A percentile compares a stretch with the other conserved stretches of the same genome.
Evolutionary conservation across 1,140 invertebrate genomes (phyloP).

Genomic region (Ladona fulva): DNA sequence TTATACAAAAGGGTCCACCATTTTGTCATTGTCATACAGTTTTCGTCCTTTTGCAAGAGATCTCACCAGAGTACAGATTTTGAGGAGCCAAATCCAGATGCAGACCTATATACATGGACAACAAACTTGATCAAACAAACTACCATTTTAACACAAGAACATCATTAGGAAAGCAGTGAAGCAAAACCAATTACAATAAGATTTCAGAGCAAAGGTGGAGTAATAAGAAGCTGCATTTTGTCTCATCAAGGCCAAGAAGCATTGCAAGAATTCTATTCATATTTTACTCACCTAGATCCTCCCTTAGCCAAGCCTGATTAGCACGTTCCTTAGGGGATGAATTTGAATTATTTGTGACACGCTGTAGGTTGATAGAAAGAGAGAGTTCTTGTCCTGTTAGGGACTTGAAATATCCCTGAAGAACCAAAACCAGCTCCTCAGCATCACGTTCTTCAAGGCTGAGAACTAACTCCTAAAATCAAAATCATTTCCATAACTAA

Average conservation of each 20-base stretch:
- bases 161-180: background rate
- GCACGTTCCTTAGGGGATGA: background rate
- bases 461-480: constrained; percentile 50
- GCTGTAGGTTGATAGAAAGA: background rate
- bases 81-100: background rate
- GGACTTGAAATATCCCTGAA: constrained; percentile 54
- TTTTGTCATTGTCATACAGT: background rate
- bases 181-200: too few relatives aligned
- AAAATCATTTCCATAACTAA: background rate
- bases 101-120: constrained; percentile 6
- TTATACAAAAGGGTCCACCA: too few relatives aligned
- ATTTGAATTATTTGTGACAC: background rate
- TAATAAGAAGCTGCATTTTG: too few relatives aligned
- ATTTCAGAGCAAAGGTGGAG: too few relatives aligned
- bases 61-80: background rate
- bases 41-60: background rate
- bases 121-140: background rate
- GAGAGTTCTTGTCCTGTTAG: constrained; percentile 29
- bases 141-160: background rate
- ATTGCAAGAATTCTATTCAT: too few relatives aligned
- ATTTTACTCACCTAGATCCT: background rate
- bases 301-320: background rate
- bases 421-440: constrained; percentile 68
- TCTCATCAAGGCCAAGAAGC: too few relatives aligned
- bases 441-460: constrained; percentile 77